These are phyloP conservation scores for Meta bourneti DNA, from an alignment of 2,888 invertebrate genomes.

Conservation along the genomic window DNA sequence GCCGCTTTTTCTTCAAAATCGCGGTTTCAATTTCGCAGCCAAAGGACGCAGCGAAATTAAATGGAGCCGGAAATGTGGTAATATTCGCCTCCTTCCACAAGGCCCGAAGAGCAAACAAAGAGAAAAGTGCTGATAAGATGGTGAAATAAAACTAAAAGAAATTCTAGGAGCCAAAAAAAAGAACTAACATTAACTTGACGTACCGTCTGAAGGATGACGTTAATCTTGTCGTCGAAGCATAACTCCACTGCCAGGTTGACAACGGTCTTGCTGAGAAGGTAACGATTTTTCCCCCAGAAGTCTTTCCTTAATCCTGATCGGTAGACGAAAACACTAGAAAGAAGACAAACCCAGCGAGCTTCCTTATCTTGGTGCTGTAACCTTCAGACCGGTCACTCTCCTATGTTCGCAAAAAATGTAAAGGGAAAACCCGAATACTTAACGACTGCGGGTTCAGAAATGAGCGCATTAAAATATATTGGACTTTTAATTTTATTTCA, in stretches of 20 bases:
- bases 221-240: not conserved
- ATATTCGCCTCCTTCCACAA: not conserved
- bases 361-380: not conserved
- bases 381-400: slow-evolving; percentile 12
- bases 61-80: not conserved
- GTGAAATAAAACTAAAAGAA: not conserved
- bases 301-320: not conserved
- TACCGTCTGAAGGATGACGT: not conserved
- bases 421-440: slow-evolving; percentile 31
- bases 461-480: slow-evolving; percentile 12
- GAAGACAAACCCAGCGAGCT: not conserved
- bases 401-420: not conserved
- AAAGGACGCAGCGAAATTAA: not conserved
- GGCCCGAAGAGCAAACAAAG: not conserved
- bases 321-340: not conserved
- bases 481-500: slow-evolving; percentile 7
- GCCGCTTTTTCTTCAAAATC: no score
- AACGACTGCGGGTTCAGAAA: slow-evolving; percentile 2
- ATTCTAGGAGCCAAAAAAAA: not conserved
- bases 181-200: not conserved
- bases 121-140: not conserved
- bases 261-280: not conserved
- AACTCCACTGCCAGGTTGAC: not conserved
- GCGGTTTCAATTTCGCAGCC: no score
- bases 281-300: not conserved